phyloP scores from a whole-genome alignment of 1,140 invertebrate genomes.

The Microplitis demolitor region DNA sequence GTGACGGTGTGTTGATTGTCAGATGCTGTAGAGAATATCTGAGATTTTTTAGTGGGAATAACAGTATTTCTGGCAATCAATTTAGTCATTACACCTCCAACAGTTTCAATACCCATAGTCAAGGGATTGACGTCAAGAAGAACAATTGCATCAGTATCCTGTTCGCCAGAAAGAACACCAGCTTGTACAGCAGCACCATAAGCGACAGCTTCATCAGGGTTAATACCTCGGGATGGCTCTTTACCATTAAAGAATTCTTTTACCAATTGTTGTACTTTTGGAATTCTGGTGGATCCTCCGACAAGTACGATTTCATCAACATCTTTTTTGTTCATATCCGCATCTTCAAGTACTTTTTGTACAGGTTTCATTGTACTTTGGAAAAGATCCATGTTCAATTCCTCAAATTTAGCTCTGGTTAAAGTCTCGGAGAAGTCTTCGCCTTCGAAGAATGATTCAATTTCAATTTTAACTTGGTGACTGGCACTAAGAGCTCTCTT shows the following conservation, averaged over 20 bases:
- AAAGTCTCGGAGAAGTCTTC: conserved; percentile 99
- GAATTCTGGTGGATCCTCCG: conserved; percentile 98
- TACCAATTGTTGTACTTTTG: conserved; percentile 97
- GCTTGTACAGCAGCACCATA: conserved; percentile 99
- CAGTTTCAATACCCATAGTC: conserved; percentile 99
- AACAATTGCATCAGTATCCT: conserved; percentile 95
- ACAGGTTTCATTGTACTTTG: conserved; percentile 97
- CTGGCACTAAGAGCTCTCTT: conserved; percentile 94
- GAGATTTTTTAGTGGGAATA: conserved; percentile 99
- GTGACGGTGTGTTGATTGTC: conserved; percentile 99
- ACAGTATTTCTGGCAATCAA: conserved; percentile 97
- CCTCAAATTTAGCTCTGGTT: conserved; percentile 98
- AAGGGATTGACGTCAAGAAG: conserved; percentile 97
- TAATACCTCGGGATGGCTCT: conserved; percentile 97
- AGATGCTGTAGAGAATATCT: conserved; percentile 98
- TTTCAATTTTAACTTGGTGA: conserved; percentile 97
- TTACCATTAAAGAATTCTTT: conserved; percentile 99
- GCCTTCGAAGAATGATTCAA: conserved; percentile 98
- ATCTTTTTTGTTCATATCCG: conserved; percentile 98
- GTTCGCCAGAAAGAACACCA: conserved; percentile 87
- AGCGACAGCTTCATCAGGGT: conserved; percentile 97
- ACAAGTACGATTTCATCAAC: conserved; percentile 99
- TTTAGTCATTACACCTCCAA: conserved; percentile 99
- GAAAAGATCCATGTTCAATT: conserved; percentile 99
- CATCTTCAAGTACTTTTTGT: conserved; percentile 97